Evolutionary conservation across 2,113 vertebrate species (phyloP).

Genomic region (Python bivittatus): DNA sequence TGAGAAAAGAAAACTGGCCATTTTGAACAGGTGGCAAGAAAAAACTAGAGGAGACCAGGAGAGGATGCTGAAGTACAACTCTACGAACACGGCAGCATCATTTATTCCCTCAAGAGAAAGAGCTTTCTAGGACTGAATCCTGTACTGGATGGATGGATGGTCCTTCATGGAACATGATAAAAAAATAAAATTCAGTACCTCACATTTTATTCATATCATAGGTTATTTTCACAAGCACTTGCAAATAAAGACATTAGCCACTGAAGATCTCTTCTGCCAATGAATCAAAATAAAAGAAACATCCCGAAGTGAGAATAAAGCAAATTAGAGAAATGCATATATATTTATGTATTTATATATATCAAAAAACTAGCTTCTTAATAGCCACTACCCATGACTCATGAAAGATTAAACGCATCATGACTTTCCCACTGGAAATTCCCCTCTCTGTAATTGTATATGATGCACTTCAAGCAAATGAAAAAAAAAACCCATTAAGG

Average conservation of each 20-base stretch:
- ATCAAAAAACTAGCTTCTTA: not conserved
- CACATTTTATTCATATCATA: not conserved
- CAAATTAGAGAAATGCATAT: constrained; percentile 14
- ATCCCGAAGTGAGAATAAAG: not conserved
- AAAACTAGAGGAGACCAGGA: not conserved
- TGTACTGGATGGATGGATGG: not conserved
- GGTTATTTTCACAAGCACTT: not conserved
- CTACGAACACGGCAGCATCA: not conserved
- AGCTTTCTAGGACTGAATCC: not conserved
- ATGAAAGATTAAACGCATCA: not conserved
- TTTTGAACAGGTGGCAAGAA: not conserved
- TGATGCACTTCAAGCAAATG: constrained; percentile 45
- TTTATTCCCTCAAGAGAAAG: not conserved
- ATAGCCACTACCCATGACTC: not conserved
- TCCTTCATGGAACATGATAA: not conserved
- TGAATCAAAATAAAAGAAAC: not conserved
- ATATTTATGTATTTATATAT: not conserved
- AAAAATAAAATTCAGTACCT: not conserved
- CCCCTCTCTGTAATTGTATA: not conserved
- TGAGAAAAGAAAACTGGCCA: not conserved
- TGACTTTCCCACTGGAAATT: constrained; percentile 18
- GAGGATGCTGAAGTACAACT: not conserved
- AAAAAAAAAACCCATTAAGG: constrained; percentile 45
- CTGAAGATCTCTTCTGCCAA: not conserved
- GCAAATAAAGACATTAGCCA: not conserved